These are phyloP conservation scores for Cherax destructor DNA, from an alignment of 1,140 invertebrate genomes.

Conservation along the genomic window DNA sequence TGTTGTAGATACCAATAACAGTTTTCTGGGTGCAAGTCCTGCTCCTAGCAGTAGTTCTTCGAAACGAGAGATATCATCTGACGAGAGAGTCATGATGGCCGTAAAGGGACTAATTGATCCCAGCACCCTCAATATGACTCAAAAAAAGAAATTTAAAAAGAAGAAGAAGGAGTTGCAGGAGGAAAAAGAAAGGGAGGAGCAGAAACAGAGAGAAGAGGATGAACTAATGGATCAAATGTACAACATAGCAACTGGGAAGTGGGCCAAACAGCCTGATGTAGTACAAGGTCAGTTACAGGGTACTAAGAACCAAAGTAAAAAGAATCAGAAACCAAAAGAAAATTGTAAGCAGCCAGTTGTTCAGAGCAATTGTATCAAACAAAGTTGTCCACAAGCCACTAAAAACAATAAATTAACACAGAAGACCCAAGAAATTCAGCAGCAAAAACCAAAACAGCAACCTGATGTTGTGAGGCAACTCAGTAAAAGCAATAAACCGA, in stretches of 20 bases:
- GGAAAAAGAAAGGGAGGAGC: conserved; percentile 59
- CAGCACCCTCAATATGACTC: conserved; percentile 65
- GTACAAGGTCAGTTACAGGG: conserved; percentile 11
- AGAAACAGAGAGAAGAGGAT: conserved; percentile 68
- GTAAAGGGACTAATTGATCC: conserved; percentile 67
- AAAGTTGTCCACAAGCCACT: neutral
- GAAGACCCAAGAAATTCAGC: neutral
- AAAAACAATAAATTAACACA: conserved; percentile 36
- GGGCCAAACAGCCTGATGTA: conserved; percentile 28
- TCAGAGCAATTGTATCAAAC: conserved; percentile 6
- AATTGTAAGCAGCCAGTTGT: conserved; percentile 22
- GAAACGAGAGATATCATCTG: conserved; percentile 63
- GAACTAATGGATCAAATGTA: conserved; percentile 72
- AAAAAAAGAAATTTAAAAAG: conserved; percentile 71
- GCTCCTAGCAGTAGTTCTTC: neutral
- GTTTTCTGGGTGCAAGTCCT: conserved; percentile 41
- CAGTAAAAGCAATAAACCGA: conserved; percentile 52
- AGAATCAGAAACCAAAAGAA: conserved; percentile 48
- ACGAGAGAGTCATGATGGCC: conserved; percentile 67
- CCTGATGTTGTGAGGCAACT: conserved; percentile 13
- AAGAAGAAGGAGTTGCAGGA: conserved; percentile 57
- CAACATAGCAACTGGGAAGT: conserved; percentile 62
- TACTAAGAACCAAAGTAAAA: conserved; percentile 46
- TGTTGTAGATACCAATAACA: conserved; percentile 63
- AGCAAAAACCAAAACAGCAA: conserved; percentile 12